Evolutionary conservation across 2,113 vertebrate genomes (phyloP), one percentile per base, ranked within the genome.

Genomic region (Tachysurus vachellii): DNA sequence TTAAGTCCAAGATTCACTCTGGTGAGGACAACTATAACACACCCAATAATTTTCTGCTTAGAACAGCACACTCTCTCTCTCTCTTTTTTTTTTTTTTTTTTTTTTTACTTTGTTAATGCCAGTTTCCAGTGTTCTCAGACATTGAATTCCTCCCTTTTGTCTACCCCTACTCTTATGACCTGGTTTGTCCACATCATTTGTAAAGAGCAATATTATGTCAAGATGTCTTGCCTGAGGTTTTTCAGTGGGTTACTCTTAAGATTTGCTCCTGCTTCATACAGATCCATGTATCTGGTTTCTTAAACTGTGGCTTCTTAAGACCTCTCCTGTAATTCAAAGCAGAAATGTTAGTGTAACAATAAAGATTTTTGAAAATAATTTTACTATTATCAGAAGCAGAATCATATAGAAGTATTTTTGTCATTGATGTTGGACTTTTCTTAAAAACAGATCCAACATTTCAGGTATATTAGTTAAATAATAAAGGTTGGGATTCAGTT

Each of bases 41-140:
- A 89, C 85, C 80, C 85, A 80, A 62, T 84, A 62, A 80, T 89
- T 89, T 89, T 83, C 84, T 77, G 84, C 87, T 83, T 54, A 83
- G 80, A 76, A 21, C n/a, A 36, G 85, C 80, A 71, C 59, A 80
- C 59, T 85, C 66, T 73, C 70, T 21, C 64, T 68, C 13, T 75
- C 36, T 73, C 36, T 17, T 64, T 36, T 31, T 47, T 81, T 26
- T 56, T 71, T 47, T 36, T 36, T 23, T 42, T 21, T 19, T 47
- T 56, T 53, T 75, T 89, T 82, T 42, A 73, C 62, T 73, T 83
- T 71, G 80, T 64, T 88, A 87, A 86, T 83, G 71, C 53, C 88
- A 86, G 83, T 86, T 85, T 89, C 79, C 79, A 54, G 13, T 54
- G 47, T 44, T 76, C 59, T 62, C 44, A 66, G 86, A 87, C 70